Percentiles rank a stretch among this genome's conserved stretches.
These are phyloP conservation scores for Aspiorhynchus laticeps DNA, from an alignment of 2,113 vertebrate genomes.

Conservation along the genomic window DNA sequence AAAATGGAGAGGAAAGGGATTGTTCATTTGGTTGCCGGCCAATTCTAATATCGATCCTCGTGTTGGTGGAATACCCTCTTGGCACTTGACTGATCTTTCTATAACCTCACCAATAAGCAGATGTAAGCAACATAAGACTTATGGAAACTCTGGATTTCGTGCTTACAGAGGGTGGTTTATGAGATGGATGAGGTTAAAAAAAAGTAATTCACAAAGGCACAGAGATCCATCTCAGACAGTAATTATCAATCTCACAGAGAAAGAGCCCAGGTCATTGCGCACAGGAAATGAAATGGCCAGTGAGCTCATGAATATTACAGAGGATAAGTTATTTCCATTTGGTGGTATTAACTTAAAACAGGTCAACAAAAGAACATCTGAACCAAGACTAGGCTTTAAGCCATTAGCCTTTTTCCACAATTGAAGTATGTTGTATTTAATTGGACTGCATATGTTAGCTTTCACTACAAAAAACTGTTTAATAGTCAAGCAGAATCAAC, in stretches of 20 bases:
- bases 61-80: conserved; percentile 52
- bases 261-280: conserved; percentile 6
- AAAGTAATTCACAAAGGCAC: conserved; percentile 45
- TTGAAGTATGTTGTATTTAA: conserved; percentile 51
- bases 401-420: conserved; percentile 24
- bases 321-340: conserved; percentile 45
- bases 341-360: conserved; percentile 55
- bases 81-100: conserved; percentile 55
- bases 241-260: conserved; percentile 45
- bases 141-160: neutral
- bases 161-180: conserved; percentile 38
- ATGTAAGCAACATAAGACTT: conserved; percentile 1
- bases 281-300: conserved; percentile 49
- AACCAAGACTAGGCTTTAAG: conserved; percentile 33
- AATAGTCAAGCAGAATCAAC: conserved; percentile 54
- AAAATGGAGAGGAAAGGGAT: conserved; percentile 59
- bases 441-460: conserved; percentile 65
- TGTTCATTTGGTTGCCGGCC: conserved; percentile 57
- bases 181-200: conserved; percentile 31
- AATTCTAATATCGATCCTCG: conserved; percentile 64
- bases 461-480: conserved; percentile 61
- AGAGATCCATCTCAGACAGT: conserved; percentile 34
- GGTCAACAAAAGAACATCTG: conserved; percentile 49
- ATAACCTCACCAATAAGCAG: conserved; percentile 8
- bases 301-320: conserved; percentile 53